Evolutionary conservation across 2,113 vertebrate species (phyloP).

Genomic region (Upupa epops): DNA sequence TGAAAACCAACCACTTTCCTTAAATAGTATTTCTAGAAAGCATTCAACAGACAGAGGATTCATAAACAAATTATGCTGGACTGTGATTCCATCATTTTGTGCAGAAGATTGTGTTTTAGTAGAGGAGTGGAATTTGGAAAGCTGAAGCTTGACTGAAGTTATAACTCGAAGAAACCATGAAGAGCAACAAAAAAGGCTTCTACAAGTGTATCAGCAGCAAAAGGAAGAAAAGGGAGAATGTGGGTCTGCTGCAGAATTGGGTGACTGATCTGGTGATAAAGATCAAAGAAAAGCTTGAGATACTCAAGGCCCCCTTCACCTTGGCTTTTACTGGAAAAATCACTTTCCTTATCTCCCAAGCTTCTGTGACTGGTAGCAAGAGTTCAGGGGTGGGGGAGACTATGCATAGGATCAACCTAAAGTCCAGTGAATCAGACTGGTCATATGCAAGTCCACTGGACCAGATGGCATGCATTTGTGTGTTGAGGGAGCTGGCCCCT

Average conservation of each 20-base stretch:
- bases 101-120: not conserved
- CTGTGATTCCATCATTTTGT: not conserved
- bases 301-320: not conserved
- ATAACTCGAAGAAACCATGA: not conserved
- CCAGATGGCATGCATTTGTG: not conserved
- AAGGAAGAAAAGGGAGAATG: not conserved
- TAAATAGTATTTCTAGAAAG: not conserved
- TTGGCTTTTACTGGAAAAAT: not conserved
- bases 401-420: not conserved
- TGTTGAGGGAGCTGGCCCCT: not conserved
- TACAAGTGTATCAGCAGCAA: not conserved
- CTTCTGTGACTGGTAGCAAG: not conserved
- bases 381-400: not conserved
- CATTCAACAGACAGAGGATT: not conserved
- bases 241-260: not conserved
- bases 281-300: not conserved
- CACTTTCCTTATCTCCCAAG: not conserved
- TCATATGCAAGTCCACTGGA: not conserved
- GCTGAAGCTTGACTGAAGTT: not conserved
- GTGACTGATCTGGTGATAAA: not conserved
- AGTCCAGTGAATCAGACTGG: not conserved
- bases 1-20: not conserved
- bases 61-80: not conserved
- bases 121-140: not conserved
- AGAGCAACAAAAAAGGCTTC: not conserved